phyloP scores from a whole-genome alignment of 2,888 invertebrate genomes.

The Tryphoninae sp. region DNA sequence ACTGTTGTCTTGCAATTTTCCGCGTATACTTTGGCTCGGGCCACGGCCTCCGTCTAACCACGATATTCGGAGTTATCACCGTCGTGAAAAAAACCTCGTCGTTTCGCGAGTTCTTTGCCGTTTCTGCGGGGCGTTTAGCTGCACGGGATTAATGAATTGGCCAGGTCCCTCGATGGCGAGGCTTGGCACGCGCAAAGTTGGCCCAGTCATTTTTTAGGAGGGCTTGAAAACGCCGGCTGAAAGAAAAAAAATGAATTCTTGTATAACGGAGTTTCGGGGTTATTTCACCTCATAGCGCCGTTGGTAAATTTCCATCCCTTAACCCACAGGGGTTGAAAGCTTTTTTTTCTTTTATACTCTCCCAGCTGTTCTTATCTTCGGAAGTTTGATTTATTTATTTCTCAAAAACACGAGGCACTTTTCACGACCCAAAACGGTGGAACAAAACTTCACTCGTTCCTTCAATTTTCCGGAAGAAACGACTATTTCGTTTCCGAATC shows the following conservation, averaged over 20 bases:
- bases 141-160: conserved; percentile 41
- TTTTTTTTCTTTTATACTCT: too few species aligned
- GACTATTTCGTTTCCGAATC: too few species aligned
- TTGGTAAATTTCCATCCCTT: too few species aligned
- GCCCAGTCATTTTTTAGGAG: conserved; percentile 34
- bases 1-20: conserved; percentile 47
- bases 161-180: neutral
- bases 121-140: conserved; percentile 7
- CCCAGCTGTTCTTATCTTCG: too few species aligned
- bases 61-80: conserved; percentile 19
- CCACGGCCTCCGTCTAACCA: neutral
- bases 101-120: conserved; percentile 42
- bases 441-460: too few species aligned
- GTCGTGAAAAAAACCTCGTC: conserved; percentile 24
- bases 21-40: conserved; percentile 23
- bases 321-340: too few species aligned
- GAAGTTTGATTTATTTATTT: too few species aligned
- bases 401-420: too few species aligned
- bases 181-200: neutral
- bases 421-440: too few species aligned
- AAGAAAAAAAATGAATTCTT: neutral
- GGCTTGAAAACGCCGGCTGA: neutral
- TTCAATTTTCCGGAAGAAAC: too few species aligned
- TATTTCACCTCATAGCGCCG: too few species aligned
- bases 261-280: conserved; percentile 7